Evolutionary conservation across 2,888 invertebrate species (phyloP).

Genomic region (Lithophane ornitopus): DNA sequence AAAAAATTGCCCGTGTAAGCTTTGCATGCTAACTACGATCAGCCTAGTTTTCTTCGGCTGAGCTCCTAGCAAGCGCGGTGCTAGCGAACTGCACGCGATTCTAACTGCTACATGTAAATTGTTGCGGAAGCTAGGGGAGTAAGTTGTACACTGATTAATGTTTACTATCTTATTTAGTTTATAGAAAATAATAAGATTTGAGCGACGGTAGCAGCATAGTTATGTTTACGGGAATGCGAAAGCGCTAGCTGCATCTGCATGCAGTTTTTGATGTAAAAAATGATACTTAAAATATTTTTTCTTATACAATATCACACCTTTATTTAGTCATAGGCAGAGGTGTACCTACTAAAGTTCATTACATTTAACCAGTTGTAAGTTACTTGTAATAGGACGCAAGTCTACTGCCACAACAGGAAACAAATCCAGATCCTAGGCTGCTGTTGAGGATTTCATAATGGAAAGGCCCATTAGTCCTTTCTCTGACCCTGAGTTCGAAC

Average conservation of each 20-base stretch:
- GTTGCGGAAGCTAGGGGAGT: conserved; percentile 42
- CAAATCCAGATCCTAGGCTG: background rate
- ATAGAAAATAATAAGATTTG: background rate
- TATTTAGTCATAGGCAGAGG: background rate
- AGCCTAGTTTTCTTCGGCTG: conserved; percentile 37
- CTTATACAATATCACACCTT: background rate
- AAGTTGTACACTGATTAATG: conserved; percentile 18
- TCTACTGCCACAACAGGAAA: background rate
- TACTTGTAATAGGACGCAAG: background rate
- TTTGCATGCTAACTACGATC: conserved; percentile 26
- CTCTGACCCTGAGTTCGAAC: background rate
- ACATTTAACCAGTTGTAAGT: background rate
- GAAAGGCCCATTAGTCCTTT: background rate
- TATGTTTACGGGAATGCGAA: background rate
- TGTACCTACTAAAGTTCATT: background rate
- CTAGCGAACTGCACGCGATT: conserved; percentile 62
- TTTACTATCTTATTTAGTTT: background rate
- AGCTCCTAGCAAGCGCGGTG: conserved; percentile 15
- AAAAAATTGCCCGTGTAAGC: background rate
- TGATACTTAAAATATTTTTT: background rate
- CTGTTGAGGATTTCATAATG: background rate
- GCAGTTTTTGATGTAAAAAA: background rate
- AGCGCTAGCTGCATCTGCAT: too few relatives aligned
- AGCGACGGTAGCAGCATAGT: background rate
- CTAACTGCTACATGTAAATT: conserved; percentile 53